These are phyloP conservation scores for Lepidocyrtinus sp. DNA, from an alignment of 2,888 invertebrate species.

Conservation along the genomic window DNA sequence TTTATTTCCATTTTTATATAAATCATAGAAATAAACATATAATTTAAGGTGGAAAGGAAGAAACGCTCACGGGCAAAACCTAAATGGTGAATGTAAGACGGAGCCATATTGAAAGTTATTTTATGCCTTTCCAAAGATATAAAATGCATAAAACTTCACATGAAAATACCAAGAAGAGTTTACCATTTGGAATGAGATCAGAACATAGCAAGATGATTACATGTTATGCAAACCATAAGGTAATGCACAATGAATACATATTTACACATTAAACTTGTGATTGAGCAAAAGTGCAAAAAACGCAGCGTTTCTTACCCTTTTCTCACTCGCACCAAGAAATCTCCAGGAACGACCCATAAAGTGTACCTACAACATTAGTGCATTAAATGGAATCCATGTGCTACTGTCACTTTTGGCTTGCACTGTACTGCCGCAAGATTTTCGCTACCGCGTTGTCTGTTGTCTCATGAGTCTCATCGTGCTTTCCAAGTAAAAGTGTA, in stretches of 20 bases:
- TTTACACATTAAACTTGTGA: constrained; percentile 14
- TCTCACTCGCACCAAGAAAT: neutral
- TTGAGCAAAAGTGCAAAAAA: neutral
- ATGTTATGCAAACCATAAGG: neutral
- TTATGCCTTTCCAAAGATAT: constrained; percentile 1
- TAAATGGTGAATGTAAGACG: neutral
- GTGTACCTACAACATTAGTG: neutral
- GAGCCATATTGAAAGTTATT: neutral
- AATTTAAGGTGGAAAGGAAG: neutral
- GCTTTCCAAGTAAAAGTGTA: too few species aligned
- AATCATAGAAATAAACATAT: constrained; percentile 13
- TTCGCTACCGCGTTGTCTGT: constrained; percentile 7
- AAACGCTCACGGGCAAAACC: constrained; percentile 10
- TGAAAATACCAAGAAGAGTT: constrained; percentile 1
- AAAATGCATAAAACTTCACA: neutral
- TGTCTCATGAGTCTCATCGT: neutral
- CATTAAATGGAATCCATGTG: constrained; percentile 10
- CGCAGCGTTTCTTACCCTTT: neutral
- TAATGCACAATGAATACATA: constrained; percentile 9
- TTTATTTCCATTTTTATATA: constrained; percentile 16
- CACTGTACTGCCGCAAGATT: constrained; percentile 4
- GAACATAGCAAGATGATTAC: neutral
- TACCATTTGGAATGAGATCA: constrained; percentile 4
- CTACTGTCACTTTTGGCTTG: neutral
- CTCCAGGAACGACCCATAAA: constrained; percentile 13